Evolutionary conservation across 1,140 invertebrate genomes (phyloP).

Genomic region (Phocides pigmalion): DNA sequence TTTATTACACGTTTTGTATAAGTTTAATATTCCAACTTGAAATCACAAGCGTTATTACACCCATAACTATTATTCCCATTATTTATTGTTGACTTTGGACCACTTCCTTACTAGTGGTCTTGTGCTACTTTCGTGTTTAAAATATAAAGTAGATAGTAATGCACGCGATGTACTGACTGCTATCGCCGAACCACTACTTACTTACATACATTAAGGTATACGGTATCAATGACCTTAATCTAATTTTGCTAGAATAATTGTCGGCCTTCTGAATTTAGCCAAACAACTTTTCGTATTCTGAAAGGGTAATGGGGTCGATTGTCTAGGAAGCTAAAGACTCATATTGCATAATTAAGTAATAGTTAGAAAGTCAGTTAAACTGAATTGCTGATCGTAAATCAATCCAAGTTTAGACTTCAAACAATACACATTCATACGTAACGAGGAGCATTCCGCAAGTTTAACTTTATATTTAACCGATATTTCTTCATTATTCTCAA

Average conservation of each 20-base stretch:
- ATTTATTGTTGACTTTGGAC: background rate
- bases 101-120: slow-evolving; percentile 11
- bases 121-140: slow-evolving; percentile 22
- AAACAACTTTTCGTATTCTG: slow-evolving; percentile 3
- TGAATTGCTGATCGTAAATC: slow-evolving; percentile 3
- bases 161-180: slow-evolving; percentile 7
- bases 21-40: no score
- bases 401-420: background rate
- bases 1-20: no score
- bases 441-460: background rate
- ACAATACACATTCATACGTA: slow-evolving; percentile 5
- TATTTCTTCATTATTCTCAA: no score
- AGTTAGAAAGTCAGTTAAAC: slow-evolving; percentile 1
- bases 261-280: slow-evolving; percentile 19
- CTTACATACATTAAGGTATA: slow-evolving; percentile 19
- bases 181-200: slow-evolving; percentile 2
- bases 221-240: slow-evolving; percentile 39
- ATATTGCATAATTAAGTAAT: slow-evolving; percentile 3
- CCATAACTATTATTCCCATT: no score
- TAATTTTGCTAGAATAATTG: slow-evolving; percentile 9
- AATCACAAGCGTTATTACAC: no score
- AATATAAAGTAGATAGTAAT: slow-evolving; percentile 2
- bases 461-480: no score
- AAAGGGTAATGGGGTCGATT: background rate
- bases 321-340: background rate